Percentiles rank a stretch among this genome's conserved stretches.
Conservation (phyloP, 1,140 invertebrate genomes). For the Drosophila kohkoa region DNA sequence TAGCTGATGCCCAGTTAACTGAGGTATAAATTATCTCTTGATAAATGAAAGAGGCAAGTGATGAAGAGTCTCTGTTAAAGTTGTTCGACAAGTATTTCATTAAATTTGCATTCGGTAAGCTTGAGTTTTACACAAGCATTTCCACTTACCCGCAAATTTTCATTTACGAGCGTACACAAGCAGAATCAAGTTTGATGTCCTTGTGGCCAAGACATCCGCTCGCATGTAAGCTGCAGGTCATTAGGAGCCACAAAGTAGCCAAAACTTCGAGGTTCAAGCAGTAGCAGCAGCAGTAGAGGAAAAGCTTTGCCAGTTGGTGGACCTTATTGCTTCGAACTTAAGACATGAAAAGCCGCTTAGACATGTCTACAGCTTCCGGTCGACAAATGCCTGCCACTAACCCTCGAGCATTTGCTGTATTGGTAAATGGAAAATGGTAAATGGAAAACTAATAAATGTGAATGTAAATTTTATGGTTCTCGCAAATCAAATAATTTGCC, state of each 20-base stretch:
- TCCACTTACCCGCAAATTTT: constrained; percentile 1
- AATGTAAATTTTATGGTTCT: constrained; percentile 65
- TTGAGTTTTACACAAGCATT: background rate
- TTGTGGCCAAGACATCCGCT: constrained; percentile 38
- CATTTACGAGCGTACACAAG: constrained; percentile 19
- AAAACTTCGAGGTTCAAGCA: constrained; percentile 7
- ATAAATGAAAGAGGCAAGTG: too few relatives aligned
- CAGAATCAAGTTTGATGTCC: constrained; percentile 38
- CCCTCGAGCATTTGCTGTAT: constrained; percentile 4
- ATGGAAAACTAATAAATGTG: constrained; percentile 65
- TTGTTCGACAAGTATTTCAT: constrained; percentile 1
- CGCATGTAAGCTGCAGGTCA: constrained; percentile 51
- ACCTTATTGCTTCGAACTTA: constrained; percentile 33
- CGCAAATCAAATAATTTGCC: constrained; percentile 68
- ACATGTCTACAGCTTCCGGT: constrained; percentile 66
- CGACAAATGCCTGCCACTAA: constrained; percentile 5
- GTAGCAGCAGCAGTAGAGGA: background rate
- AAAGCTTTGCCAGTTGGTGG: constrained; percentile 36
- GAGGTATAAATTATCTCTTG: too few relatives aligned
- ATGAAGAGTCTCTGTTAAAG: background rate
- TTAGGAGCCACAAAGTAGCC: constrained; percentile 50
- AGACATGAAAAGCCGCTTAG: constrained; percentile 72
- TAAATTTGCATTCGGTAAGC: constrained; percentile 1
- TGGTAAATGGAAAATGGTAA: constrained; percentile 57
- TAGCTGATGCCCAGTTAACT: too few relatives aligned